These are phyloP conservation scores for Thamnaconus septentrionalis DNA, from an alignment of 2,113 vertebrate genomes.

Conservation along the genomic window DNA sequence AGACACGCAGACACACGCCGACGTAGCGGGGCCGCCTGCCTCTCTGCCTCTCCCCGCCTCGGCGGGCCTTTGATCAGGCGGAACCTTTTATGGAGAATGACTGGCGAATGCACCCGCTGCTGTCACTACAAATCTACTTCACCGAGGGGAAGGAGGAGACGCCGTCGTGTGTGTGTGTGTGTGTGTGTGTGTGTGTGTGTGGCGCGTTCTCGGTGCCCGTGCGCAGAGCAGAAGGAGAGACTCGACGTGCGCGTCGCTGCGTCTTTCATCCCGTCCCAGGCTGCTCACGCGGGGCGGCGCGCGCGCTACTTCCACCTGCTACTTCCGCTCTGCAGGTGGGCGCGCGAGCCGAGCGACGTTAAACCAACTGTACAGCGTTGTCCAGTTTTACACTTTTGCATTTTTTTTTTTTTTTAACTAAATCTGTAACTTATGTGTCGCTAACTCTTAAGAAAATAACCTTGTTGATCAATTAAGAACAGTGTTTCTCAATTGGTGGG, in stretches of 20 bases:
- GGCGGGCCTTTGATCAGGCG: constrained; percentile 77
- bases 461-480: too few species aligned
- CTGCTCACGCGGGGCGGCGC: constrained; percentile 65
- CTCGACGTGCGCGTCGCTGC: constrained; percentile 23
- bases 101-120: constrained; percentile 76
- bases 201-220: constrained; percentile 7
- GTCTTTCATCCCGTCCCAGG: constrained; percentile 73
- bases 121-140: constrained; percentile 80
- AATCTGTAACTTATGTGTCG: too few species aligned
- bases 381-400: background rate
- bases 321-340: background rate
- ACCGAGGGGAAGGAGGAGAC: constrained; percentile 42
- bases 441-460: too few species aligned
- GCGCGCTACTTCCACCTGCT: constrained; percentile 55
- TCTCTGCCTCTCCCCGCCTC: constrained; percentile 49
- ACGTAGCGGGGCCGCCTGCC: constrained; percentile 60
- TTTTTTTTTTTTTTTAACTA: too few species aligned
- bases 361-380: background rate
- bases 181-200: too few species aligned
- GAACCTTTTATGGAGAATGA: constrained; percentile 78
- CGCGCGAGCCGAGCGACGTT: background rate
- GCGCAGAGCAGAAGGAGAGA: constrained; percentile 1
- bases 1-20: constrained; percentile 67
- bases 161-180: background rate
- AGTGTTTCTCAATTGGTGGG: too few species aligned